A percentile compares a stretch with the other conserved stretches of the same genome.
These are phyloP conservation scores for Sabellastarte sp. DNA, from an alignment of 2,888 invertebrate species.

Conservation along the genomic window DNA sequence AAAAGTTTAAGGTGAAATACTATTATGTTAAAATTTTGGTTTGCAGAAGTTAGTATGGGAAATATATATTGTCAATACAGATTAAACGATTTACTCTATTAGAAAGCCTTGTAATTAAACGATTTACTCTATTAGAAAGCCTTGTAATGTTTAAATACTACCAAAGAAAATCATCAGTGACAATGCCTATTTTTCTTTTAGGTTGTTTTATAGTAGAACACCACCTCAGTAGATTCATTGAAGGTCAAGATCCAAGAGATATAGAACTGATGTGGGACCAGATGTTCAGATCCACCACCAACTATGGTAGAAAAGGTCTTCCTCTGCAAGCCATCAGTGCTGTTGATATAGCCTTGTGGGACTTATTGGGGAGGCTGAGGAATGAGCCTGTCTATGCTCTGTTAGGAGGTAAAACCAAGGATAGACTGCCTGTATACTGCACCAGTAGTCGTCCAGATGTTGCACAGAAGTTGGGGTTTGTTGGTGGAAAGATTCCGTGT, in stretches of 20 bases:
- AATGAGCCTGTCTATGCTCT: slow-evolving; percentile 52
- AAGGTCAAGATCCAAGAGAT: slow-evolving; percentile 52
- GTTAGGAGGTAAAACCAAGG: slow-evolving; percentile 52
- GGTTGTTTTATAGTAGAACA: slow-evolving; percentile 52
- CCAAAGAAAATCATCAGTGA: too few relatives aligned
- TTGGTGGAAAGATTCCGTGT: slow-evolving; percentile 49
- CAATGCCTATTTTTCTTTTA: too few relatives aligned
- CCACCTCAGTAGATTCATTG: slow-evolving; percentile 51
- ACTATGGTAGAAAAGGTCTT: slow-evolving; percentile 53
- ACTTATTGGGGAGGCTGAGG: slow-evolving; percentile 46
- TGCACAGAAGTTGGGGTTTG: slow-evolving; percentile 49
- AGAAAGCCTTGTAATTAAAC: too few relatives aligned
- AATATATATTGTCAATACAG: too few relatives aligned
- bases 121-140: too few relatives aligned
- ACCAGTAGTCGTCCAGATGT: slow-evolving; percentile 51
- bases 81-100: too few relatives aligned
- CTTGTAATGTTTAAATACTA: too few relatives aligned
- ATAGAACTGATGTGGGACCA: slow-evolving; percentile 52
- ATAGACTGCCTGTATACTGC: slow-evolving; percentile 48
- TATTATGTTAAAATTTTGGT: too few relatives aligned
- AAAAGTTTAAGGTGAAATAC: too few relatives aligned
- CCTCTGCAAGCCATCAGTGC: slow-evolving; percentile 53
- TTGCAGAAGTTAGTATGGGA: too few relatives aligned
- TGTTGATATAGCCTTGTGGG: slow-evolving; percentile 53
- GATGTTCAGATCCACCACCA: slow-evolving; percentile 50